Conservation (phyloP, 2,113 vertebrate species). For the Platycercus adscitus region DNA sequence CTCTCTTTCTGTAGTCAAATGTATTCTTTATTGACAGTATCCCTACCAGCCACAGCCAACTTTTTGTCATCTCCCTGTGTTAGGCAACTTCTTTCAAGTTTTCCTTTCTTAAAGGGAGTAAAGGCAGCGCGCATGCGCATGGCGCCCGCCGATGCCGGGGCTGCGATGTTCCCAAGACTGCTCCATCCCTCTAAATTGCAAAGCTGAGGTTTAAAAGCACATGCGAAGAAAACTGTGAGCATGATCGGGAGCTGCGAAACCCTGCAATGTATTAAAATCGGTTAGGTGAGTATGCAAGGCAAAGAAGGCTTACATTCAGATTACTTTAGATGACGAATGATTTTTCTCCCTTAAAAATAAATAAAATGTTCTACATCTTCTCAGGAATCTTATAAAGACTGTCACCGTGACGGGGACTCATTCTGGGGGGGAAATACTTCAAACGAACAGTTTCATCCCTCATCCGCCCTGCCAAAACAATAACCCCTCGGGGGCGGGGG, state of each 20-base stretch:
- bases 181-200: background rate
- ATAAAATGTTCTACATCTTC: background rate
- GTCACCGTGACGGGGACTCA: background rate
- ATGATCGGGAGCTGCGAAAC: background rate
- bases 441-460: background rate
- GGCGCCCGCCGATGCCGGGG: background rate
- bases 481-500: background rate
- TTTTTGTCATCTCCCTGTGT: background rate
- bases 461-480: background rate
- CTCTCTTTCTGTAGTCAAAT: background rate
- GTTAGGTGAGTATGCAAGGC: background rate
- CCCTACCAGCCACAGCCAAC: background rate
- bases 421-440: background rate
- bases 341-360: background rate
- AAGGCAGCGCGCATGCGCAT: background rate
- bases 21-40: background rate
- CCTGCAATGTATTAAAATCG: accelerated
- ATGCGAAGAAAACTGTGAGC: background rate
- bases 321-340: background rate
- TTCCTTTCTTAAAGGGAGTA: background rate
- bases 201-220: background rate
- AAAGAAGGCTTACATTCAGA: background rate
- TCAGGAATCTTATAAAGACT: background rate
- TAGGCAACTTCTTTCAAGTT: constrained; percentile 25
- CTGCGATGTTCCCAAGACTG: background rate